Conservation (phyloP, 2,888 invertebrate species). For the Lacanobia wlatinum region DNA sequence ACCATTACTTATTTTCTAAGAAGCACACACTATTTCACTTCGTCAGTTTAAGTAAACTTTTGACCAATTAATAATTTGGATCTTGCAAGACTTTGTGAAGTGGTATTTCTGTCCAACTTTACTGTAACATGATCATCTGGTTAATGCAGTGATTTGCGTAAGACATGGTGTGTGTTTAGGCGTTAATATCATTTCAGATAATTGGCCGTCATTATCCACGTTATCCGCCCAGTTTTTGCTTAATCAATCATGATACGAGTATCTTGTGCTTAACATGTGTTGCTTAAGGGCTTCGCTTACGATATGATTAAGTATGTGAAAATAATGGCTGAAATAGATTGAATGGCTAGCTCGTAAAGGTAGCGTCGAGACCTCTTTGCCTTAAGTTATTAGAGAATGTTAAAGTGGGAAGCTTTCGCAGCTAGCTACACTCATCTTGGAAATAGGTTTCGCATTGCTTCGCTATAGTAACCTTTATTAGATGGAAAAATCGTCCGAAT, state of each 20-base stretch:
- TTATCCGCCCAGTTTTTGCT: conserved; percentile 58
- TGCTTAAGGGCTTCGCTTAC: conserved; percentile 43
- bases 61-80: no score
- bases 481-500: neutral
- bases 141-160: conserved; percentile 66
- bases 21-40: no score
- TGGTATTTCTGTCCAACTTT: conserved; percentile 12
- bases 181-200: conserved; percentile 61
- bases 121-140: conserved; percentile 24
- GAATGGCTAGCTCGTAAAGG: conserved; percentile 6
- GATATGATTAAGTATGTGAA: conserved; percentile 28
- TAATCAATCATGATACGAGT: conserved; percentile 51
- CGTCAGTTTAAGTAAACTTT: no score
- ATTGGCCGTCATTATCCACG: conserved; percentile 60
- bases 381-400: neutral
- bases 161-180: conserved; percentile 63
- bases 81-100: neutral
- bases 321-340: conserved; percentile 34
- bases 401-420: neutral
- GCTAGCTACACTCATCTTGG: neutral
- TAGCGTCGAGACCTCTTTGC: neutral
- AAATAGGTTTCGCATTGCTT: neutral
- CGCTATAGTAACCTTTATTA: neutral
- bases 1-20: no score
- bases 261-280: conserved; percentile 30